Conservation (phyloP, 2,113 vertebrate genomes). For the Hypanus sabinus region DNA sequence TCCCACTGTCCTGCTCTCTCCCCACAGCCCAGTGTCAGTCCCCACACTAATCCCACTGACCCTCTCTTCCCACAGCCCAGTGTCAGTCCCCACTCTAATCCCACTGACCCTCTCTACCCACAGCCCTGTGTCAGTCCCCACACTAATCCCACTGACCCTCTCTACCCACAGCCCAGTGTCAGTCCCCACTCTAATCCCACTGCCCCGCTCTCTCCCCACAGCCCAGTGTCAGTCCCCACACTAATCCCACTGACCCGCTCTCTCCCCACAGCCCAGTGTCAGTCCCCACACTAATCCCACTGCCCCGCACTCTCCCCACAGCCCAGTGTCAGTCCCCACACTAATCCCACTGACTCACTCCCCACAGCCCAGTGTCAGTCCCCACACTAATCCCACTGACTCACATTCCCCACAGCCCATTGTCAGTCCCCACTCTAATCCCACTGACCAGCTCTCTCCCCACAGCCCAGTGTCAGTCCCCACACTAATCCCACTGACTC, state of each 20-base stretch:
- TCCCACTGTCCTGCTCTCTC: background rate
- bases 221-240: background rate
- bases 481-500: background rate
- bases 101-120: background rate
- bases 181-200: background rate
- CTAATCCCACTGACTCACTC: background rate
- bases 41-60: background rate
- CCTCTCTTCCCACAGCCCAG: background rate
- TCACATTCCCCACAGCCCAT: background rate
- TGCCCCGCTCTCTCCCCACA: background rate
- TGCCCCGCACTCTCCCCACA: background rate
- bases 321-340: background rate
- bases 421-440: background rate
- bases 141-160: background rate
- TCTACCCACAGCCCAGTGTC: background rate
- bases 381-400: background rate
- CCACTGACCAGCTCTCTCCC: background rate
- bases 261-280: no score
- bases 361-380: background rate
- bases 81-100: background rate
- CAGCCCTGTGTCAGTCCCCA: background rate
- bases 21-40: background rate
- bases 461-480: background rate
- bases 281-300: no score
- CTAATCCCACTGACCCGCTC: no score